These are phyloP conservation scores for Temnopleurus reevesii DNA, from an alignment of 53 echinoderm and acorn worm species.

Conservation along the genomic window DNA sequence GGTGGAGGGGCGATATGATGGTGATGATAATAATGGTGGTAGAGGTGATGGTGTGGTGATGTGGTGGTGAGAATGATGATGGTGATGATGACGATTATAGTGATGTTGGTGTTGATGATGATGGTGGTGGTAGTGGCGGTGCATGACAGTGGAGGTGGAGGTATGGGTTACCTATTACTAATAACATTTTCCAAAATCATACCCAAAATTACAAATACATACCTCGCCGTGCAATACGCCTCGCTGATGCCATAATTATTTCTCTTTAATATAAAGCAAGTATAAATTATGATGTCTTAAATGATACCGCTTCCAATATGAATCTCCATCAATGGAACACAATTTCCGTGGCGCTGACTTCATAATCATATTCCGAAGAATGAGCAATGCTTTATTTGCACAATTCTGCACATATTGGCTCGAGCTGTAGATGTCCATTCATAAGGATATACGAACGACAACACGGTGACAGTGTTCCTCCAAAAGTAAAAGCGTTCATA, in stretches of 20 bases:
- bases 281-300: background rate
- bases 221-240: background rate
- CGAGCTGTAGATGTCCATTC: background rate
- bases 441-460: background rate
- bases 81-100: too few relatives aligned
- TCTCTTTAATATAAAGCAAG: background rate
- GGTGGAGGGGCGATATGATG: too few relatives aligned
- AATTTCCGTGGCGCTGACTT: background rate
- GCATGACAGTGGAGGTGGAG: too few relatives aligned
- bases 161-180: too few relatives aligned
- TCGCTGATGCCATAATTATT: conserved; percentile 10
- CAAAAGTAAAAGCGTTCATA: background rate
- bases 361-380: background rate
- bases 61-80: too few relatives aligned
- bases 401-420: background rate
- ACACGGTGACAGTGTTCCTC: background rate
- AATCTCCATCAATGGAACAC: background rate
- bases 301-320: background rate
- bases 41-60: too few relatives aligned
- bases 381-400: too few relatives aligned
- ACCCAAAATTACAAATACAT: background rate
- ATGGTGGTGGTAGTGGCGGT: too few relatives aligned
- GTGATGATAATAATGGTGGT: too few relatives aligned
- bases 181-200: too few relatives aligned
- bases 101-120: too few relatives aligned